Base-by-base conservation (phyloP, 2,113 vertebrate species). In the cattle (Bos taurus) region DNA sequence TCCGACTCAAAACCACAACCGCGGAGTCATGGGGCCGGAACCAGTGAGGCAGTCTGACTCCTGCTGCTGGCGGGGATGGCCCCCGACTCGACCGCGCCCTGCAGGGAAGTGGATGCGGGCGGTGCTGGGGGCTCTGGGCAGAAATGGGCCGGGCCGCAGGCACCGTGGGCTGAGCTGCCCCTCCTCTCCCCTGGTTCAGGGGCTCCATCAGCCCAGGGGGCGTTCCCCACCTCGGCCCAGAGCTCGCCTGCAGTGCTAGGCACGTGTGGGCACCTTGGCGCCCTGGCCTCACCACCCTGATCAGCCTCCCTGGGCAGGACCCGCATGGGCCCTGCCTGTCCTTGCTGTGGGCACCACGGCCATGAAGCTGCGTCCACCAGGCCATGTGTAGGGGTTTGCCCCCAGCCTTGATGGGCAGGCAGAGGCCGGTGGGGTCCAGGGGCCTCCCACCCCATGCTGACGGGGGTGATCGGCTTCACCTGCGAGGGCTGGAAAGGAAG, bases 321-420 rank as follows among this genome's bases (percentile, higher is more conserved):
- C 30, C 1, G 5, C 11, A 3, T 25, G 10, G 28, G 40, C 3
- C 2, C 43, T 30, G n/a, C 81, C 48, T 16, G 25, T 81, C 26
- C n/a, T n/a, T 2, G 21, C 23, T 7, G 30, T 36, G 60, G 25
- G 40, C 52, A 16, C 60, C 0, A 2, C 0, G 23, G 50, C 91
- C 0, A 0, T 2, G 52, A 57, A 50, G 33, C 25, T 3, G 6
- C 0, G 1, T 26, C 54, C 7, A 0, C 2, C 28, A 46, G 60
- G 74, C 21, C 0, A 0, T 4, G 48, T 4, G 30, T 1, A 0
- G 1, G 56, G 14, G 9, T 88, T 6, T 43, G 46, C 21, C 21
- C 1, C 26, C 15, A 3, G 28, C 74, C 36, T 28, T 0, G 15
- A 10, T 3, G 30, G 59, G 40, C 23, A n/a, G 52, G 5, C 3